Conservation (phyloP, 2,888 invertebrate genomes). For the Cyrtodaria siliqua region DNA sequence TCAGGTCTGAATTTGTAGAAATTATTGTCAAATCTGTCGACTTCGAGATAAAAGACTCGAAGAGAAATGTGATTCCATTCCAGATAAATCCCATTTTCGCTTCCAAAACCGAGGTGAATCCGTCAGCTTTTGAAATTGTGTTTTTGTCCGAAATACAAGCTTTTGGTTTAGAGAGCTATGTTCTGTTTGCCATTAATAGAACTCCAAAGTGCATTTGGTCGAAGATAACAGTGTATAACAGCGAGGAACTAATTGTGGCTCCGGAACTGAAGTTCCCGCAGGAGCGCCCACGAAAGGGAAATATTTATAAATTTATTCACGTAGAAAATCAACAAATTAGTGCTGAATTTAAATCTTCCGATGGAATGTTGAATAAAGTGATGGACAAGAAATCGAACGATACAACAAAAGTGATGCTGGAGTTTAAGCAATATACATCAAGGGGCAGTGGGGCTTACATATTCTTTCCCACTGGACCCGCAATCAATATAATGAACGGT, state of each 20-base stretch:
- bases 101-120: conserved; percentile 73
- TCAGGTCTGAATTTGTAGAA: conserved; percentile 92
- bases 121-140: conserved; percentile 87
- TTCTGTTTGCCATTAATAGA: conserved; percentile 52
- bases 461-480: conserved; percentile 80
- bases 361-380: conserved; percentile 89
- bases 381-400: conserved; percentile 91
- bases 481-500: conserved; percentile 64
- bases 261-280: conserved; percentile 66
- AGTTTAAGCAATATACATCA: conserved; percentile 95
- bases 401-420: conserved; percentile 87
- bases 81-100: conserved; percentile 96
- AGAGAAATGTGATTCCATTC: conserved; percentile 88
- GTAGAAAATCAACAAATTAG: conserved; percentile 75
- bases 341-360: conserved; percentile 70
- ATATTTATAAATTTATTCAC: conserved; percentile 48
- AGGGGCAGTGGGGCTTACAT: conserved; percentile 85
- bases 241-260: conserved; percentile 69
- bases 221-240: conserved; percentile 70
- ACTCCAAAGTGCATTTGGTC: conserved; percentile 67
- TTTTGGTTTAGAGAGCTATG: conserved; percentile 90
- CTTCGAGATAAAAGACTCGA: conserved; percentile 89
- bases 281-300: conserved; percentile 49
- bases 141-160: conserved; percentile 94
- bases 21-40: conserved; percentile 90